Base-by-base conservation (phyloP, 1,140 invertebrate genomes). In the Penaeus vannamei region DNA sequence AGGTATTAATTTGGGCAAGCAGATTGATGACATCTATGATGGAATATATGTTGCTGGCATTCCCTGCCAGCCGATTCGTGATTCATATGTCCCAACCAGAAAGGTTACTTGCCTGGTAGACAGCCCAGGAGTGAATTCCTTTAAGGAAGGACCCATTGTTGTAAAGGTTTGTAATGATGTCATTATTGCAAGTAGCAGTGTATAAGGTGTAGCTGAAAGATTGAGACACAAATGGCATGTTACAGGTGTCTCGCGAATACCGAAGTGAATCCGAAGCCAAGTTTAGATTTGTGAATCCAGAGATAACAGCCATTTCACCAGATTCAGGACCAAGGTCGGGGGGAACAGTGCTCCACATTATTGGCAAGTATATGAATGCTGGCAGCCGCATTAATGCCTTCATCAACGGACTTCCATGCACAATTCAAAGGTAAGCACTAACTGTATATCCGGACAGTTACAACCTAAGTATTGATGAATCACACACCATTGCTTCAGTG, bases 1-100 rank as follows among this genome's bases (percentile, higher is more conserved):
- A 87, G 92, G 93, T 23, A 98, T 98, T 91, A 99, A 99, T 94
- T 94, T 99, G 66, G 99, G 98, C n/a, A 98, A 98, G 92, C 96
- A 96, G 80, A 98, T 98, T 92, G 95, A 96, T 90, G 98, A 99
- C 93, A 98, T 99, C 89, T 97, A 97, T 92, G 96, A 95, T 91
- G 97, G 97, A 32, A 96, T 99, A 1, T 94, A 94, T 61, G 95
- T 96, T 59, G 98, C 97, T 53, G 97, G 97, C 76, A 96, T 98
- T 85, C 96, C 95, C 91, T 99, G 98, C 93, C 95, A 97, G 93
- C 97, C 97, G 26, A 97, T 97, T 92, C 95, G 96, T 88, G 95
- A 97, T 90, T 94, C 97, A 20, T 98, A 98, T 92, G 94, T 97
- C 12, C 97, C 97, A 93, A 98, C 97, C 0, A 96, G 97, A 91